phyloP scores from a whole-genome alignment of 2,113 vertebrate genomes.

The Eubucco bourcierii region DNA sequence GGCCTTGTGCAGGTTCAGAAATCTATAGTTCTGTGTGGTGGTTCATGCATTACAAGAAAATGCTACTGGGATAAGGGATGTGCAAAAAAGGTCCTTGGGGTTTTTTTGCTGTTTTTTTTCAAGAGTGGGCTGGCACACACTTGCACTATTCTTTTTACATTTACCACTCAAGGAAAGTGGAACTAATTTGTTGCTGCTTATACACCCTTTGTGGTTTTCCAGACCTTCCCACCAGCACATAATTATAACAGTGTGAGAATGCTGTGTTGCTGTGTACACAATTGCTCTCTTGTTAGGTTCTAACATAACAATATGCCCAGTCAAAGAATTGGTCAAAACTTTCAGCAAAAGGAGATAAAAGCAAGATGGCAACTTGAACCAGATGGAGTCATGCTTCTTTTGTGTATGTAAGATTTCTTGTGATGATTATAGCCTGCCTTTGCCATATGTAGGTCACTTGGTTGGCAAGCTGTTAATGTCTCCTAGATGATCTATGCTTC shows the following conservation, averaged over 20 bases:
- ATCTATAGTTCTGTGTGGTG: not conserved
- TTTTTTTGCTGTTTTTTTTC: not conserved
- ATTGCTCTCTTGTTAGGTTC: not conserved
- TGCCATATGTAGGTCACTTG: not conserved
- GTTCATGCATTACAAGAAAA: not conserved
- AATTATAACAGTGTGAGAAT: not conserved
- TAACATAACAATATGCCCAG: not conserved
- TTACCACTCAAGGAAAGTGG: not conserved
- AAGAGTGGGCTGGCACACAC: not conserved
- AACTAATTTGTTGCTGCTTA: not conserved
- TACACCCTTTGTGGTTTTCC: not conserved
- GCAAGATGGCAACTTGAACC: not conserved
- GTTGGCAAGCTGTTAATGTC: not conserved
- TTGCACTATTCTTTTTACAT: not conserved
- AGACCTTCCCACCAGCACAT: not conserved
- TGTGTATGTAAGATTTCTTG: not conserved
- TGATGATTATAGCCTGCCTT: not conserved
- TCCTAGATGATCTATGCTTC: not conserved
- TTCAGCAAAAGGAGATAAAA: not conserved
- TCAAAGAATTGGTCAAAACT: not conserved
- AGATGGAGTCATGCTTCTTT: not conserved
- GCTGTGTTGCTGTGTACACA: not conserved
- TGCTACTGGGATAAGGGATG: not conserved
- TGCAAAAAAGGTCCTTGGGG: not conserved
- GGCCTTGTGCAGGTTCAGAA: not conserved